These are phyloP conservation scores for Thinocorus orbignyianus DNA, from an alignment of 2,113 vertebrate species.

Conservation along the genomic window DNA sequence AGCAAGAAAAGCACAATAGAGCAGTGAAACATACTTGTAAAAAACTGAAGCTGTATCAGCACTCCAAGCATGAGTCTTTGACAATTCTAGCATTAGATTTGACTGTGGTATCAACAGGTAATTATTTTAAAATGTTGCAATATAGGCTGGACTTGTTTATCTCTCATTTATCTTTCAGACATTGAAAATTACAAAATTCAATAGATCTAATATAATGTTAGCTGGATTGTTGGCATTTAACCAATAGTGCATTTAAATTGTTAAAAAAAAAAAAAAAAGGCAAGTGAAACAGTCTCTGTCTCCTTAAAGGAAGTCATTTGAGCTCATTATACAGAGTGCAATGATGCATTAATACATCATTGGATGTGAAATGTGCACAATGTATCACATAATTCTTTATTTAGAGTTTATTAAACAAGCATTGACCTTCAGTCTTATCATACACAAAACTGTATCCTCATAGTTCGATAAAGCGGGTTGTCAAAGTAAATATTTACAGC, in stretches of 20 bases:
- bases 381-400: conserved; percentile 60
- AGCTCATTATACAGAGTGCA: conserved; percentile 36
- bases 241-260: background rate
- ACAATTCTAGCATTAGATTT: background rate
- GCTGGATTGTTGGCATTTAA: background rate
- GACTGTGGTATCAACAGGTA: background rate
- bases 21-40: background rate
- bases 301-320: background rate
- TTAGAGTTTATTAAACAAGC: conserved; percentile 59
- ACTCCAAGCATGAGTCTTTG: background rate
- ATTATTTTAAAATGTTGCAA: background rate
- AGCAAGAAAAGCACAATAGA: background rate
- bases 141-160: background rate
- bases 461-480: conserved; percentile 20
- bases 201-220: background rate
- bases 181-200: background rate
- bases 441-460: conserved; percentile 22
- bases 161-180: background rate
- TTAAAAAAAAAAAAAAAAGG: background rate
- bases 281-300: background rate
- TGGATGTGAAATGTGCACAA: conserved; percentile 34
- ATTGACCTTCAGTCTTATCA: conserved; percentile 49
- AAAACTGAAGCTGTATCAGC: background rate
- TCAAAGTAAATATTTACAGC: conserved; percentile 60
- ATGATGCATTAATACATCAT: conserved; percentile 5